phyloP scores from a whole-genome alignment of 2,113 vertebrate species.

The Vidua macroura region DNA sequence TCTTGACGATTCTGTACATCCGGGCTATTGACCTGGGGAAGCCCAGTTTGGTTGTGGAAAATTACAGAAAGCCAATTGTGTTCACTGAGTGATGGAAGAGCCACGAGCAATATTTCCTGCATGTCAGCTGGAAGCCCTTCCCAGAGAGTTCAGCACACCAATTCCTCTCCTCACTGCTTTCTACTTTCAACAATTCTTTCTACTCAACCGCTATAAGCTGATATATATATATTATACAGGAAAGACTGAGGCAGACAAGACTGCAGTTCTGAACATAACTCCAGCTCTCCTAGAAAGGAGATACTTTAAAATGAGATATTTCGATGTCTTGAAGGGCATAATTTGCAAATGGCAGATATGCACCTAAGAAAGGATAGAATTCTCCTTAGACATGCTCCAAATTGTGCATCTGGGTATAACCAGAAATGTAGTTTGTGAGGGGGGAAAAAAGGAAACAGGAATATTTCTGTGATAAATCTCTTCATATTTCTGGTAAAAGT shows the following conservation, averaged over 20 bases:
- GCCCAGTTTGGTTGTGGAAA: conserved; percentile 27
- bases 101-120: conserved; percentile 26
- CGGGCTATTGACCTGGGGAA: conserved; percentile 16
- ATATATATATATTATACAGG: background rate
- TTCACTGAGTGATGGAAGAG: conserved; percentile 49
- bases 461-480: background rate
- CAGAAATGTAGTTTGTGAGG: background rate
- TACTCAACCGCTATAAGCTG: background rate
- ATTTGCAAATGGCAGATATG: background rate
- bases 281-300: background rate
- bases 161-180: conserved; percentile 48
- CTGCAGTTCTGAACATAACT: background rate
- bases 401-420: background rate
- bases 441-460: background rate
- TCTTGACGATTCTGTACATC: background rate
- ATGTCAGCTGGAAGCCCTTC: conserved; percentile 45
- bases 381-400: background rate
- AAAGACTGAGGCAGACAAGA: background rate
- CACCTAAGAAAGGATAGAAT: background rate
- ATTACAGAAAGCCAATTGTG: conserved; percentile 29
- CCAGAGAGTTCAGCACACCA: conserved; percentile 26
- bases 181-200: conserved; percentile 1
- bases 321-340: background rate
- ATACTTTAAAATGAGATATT: background rate
- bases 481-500: background rate